Evolutionary conservation across 1,140 invertebrate genomes (phyloP).

Genomic region (Dufourea novaeangliae): DNA sequence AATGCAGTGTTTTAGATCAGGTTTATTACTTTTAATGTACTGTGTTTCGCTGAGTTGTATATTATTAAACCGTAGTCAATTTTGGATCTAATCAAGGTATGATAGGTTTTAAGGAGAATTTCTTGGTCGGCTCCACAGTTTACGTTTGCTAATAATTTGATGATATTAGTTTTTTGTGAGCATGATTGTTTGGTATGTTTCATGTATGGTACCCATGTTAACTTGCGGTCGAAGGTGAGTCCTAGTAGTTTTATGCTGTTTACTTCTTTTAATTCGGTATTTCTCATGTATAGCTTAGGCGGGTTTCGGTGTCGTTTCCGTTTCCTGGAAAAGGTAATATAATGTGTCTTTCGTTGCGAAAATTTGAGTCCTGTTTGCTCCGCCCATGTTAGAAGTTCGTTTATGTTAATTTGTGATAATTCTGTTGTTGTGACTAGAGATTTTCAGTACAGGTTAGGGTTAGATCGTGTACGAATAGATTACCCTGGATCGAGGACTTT

Average conservation of each 20-base stretch:
- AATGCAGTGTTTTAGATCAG: background rate
- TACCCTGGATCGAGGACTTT: background rate
- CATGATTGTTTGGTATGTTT: background rate
- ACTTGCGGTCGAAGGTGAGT: background rate
- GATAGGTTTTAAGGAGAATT: background rate
- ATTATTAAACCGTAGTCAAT: background rate
- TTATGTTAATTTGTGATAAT: background rate
- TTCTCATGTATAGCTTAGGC: background rate
- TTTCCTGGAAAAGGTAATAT: background rate
- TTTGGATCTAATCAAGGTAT: background rate
- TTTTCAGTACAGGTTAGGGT: background rate
- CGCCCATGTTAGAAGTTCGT: background rate
- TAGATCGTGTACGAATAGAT: constrained; percentile 16
- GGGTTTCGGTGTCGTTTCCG: background rate
- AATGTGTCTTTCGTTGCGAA: background rate
- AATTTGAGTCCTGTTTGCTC: background rate
- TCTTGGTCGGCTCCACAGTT: background rate
- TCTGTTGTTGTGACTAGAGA: background rate
- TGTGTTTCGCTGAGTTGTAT: background rate
- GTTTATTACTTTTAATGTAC: background rate
- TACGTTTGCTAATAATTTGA: background rate
- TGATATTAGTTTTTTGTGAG: background rate
- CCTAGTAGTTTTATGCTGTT: background rate
- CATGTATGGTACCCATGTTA: background rate
- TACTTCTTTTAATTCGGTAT: background rate